Percentiles rank a stretch among this genome's conserved stretches.
Conservation (phyloP, 1,140 invertebrate species). For the Heterodera carotae region DNA sequence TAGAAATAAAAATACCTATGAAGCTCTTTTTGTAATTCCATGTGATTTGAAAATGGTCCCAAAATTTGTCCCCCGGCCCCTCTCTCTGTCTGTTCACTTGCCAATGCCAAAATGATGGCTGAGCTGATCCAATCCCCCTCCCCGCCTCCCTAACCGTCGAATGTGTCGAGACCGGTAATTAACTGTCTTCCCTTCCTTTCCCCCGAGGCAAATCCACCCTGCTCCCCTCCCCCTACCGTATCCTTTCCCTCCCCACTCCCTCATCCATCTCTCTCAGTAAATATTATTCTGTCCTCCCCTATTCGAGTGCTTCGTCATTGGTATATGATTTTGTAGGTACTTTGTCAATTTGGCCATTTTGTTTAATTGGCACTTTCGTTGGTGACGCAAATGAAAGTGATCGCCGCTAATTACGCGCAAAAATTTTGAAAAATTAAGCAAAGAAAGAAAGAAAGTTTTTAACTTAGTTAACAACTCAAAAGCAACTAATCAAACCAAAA, state of each 20-base stretch:
- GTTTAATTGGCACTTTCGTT: constrained; percentile 6
- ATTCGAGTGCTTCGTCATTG: background rate
- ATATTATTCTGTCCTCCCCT: constrained; percentile 3
- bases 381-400: constrained; percentile 1
- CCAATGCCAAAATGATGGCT: background rate
- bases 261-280: background rate
- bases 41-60: constrained; percentile 1
- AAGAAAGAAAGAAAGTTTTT: background rate
- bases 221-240: background rate
- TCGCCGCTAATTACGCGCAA: background rate
- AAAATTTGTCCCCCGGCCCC: too few relatives aligned
- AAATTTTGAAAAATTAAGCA: background rate
- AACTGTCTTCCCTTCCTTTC: background rate
- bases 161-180: constrained; percentile 5
- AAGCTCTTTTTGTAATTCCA: background rate
- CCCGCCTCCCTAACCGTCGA: background rate
- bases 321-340: too few relatives aligned
- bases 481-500: too few relatives aligned
- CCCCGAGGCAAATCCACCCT: background rate
- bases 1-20: too few relatives aligned
- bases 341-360: background rate
- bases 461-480: too few relatives aligned
- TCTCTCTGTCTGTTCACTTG: background rate
- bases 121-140: background rate
- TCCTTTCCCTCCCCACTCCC: background rate